These are phyloP conservation scores for Campodea augens DNA, from an alignment of 1,140 invertebrate genomes.

Conservation along the genomic window DNA sequence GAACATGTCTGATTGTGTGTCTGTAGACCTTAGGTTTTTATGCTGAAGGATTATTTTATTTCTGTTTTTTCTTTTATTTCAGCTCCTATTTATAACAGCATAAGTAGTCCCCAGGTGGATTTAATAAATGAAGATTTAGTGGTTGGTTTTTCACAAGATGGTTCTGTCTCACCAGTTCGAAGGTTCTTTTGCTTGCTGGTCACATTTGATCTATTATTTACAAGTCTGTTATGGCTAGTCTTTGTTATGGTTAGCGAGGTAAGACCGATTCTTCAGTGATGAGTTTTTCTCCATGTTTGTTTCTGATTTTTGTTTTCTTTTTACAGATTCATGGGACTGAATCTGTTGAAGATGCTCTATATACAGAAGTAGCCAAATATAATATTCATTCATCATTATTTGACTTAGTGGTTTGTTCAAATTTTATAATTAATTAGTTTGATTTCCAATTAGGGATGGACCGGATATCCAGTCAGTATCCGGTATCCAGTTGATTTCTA, in stretches of 20 bases:
- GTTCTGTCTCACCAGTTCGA: slow-evolving; percentile 59
- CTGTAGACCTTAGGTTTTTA: too few relatives aligned
- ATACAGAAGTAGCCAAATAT: slow-evolving; percentile 51
- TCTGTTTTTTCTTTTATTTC: background rate
- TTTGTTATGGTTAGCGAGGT: slow-evolving; percentile 65
- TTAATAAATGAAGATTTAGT: slow-evolving; percentile 45
- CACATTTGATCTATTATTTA: slow-evolving; percentile 71
- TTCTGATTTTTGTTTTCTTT: too few relatives aligned
- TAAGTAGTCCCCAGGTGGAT: slow-evolving; percentile 9
- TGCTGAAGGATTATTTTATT: background rate
- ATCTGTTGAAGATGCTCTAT: slow-evolving; percentile 42
- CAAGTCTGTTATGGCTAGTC: slow-evolving; percentile 66
- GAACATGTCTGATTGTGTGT: too few relatives aligned
- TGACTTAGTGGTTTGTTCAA: slow-evolving; percentile 43
- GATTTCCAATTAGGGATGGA: too few relatives aligned
- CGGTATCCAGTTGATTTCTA: too few relatives aligned
- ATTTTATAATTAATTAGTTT: background rate
- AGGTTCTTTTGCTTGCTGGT: slow-evolving; percentile 76
- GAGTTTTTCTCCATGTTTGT: too few relatives aligned
- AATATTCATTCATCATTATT: slow-evolving; percentile 51
- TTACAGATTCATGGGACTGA: slow-evolving; percentile 49
- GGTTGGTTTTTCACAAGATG: slow-evolving; percentile 42
- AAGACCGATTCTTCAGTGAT: too few relatives aligned
- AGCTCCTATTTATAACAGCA: slow-evolving; percentile 2
- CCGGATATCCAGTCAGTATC: too few relatives aligned